phyloP scores from a whole-genome alignment of 2,888 invertebrate genomes.

The Cosmorhoe ocellata region DNA sequence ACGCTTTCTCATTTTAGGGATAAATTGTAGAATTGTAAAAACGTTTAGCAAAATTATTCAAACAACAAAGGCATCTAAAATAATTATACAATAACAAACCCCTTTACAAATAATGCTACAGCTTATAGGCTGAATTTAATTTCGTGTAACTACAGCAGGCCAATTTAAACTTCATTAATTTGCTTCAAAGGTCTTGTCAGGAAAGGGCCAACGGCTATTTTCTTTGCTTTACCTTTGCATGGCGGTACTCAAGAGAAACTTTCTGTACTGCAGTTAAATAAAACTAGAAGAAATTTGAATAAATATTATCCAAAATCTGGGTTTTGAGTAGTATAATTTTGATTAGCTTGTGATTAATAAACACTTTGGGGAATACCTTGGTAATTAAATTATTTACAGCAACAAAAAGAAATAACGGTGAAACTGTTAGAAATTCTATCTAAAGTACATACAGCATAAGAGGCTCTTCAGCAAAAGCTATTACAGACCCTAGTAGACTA shows the following conservation, averaged over 20 bases:
- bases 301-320: neutral
- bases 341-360: too few relatives aligned
- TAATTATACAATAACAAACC: neutral
- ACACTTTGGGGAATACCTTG: too few relatives aligned
- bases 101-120: neutral
- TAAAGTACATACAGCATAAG: too few relatives aligned
- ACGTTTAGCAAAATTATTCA: too few relatives aligned
- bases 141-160: slow-evolving; percentile 1
- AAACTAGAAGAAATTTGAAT: neutral
- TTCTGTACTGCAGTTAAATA: neutral
- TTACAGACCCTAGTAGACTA: slow-evolving; percentile 25
- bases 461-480: slow-evolving; percentile 20
- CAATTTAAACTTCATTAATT: slow-evolving; percentile 21
- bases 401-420: too few relatives aligned
- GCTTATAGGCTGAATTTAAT: neutral
- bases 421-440: too few relatives aligned
- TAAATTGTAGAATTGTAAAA: too few relatives aligned
- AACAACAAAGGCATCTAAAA: too few relatives aligned
- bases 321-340: too few relatives aligned
- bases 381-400: too few relatives aligned
- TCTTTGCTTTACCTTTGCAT: slow-evolving; percentile 14
- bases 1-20: too few relatives aligned
- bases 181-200: slow-evolving; percentile 20
- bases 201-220: slow-evolving; percentile 17
- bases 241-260: slow-evolving; percentile 1